Evolutionary conservation across 2,113 vertebrate species (phyloP).

Genomic region (Gnathonemus echidnorhynchus): DNA sequence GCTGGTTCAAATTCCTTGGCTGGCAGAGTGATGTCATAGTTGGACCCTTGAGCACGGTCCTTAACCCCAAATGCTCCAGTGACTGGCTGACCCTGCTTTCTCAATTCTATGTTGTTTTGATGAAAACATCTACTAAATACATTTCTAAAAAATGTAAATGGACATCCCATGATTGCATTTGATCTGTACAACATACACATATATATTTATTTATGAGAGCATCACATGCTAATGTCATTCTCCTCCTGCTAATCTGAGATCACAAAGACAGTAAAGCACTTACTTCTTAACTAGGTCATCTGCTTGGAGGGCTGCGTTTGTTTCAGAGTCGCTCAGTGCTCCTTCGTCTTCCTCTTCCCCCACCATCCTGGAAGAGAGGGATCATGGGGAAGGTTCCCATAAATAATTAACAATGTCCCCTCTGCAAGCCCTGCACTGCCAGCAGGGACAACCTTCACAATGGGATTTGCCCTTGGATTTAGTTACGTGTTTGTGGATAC

Average conservation of each 20-base stretch:
- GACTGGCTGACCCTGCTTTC: neutral
- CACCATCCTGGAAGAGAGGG: slow-evolving; percentile 67
- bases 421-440: neutral
- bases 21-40: neutral
- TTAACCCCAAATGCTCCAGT: neutral
- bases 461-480: slow-evolving; percentile 29
- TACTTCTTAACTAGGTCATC: slow-evolving; percentile 86
- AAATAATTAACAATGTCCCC: neutral
- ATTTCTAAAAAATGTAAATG: neutral
- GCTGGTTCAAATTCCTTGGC: neutral
- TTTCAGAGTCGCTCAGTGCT: slow-evolving; percentile 78
- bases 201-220: neutral
- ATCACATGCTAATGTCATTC: neutral
- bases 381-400: neutral
- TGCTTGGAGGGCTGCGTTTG: slow-evolving; percentile 61
- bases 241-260: neutral
- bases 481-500: slow-evolving; percentile 35
- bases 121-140: neutral
- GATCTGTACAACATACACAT: neutral
- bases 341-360: slow-evolving; percentile 86
- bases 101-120: neutral
- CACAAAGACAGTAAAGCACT: slow-evolving; percentile 44
- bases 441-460: slow-evolving; percentile 39
- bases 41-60: neutral
- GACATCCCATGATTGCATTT: neutral